Conservation (phyloP, 2,888 invertebrate species). For the Philhelius pedissequus region DNA sequence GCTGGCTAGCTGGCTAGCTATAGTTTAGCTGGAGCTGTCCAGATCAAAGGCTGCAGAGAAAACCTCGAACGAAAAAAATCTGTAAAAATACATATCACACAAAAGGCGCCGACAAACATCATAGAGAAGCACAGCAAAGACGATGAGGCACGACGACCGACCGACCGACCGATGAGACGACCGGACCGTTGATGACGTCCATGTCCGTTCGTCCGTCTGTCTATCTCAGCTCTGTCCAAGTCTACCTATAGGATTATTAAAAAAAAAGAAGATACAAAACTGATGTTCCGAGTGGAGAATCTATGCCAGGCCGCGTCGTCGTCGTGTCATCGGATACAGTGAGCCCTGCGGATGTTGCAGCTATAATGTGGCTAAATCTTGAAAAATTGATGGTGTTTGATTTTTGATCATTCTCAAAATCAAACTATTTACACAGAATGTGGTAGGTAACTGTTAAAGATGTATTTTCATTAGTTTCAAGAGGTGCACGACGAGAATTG, state of each 20-base stretch:
- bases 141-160: constrained; percentile 38
- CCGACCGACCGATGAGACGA: constrained; percentile 5
- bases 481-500: constrained; percentile 19
- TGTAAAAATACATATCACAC: constrained; percentile 67
- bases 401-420: constrained; percentile 48
- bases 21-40: constrained; percentile 2
- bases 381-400: constrained; percentile 40
- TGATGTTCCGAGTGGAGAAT: constrained; percentile 9
- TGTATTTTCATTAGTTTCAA: constrained; percentile 38
- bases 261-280: constrained; percentile 38
- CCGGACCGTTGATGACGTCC: constrained; percentile 21
- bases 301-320: constrained; percentile 11
- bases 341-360: not conserved
- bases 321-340: not conserved
- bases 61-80: constrained; percentile 63
- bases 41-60: constrained; percentile 62
- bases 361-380: not conserved
- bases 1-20: not conserved
- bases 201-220: constrained; percentile 53
- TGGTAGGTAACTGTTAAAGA: constrained; percentile 52
- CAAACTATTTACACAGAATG: constrained; percentile 53
- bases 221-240: constrained; percentile 8
- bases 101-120: constrained; percentile 68
- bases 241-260: not conserved
- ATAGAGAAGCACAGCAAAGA: constrained; percentile 55